Percentiles rank a stretch among this genome's conserved stretches.
phyloP scores from a whole-genome alignment of 1,140 invertebrate genomes.

The Hesperophylax magnus region DNA sequence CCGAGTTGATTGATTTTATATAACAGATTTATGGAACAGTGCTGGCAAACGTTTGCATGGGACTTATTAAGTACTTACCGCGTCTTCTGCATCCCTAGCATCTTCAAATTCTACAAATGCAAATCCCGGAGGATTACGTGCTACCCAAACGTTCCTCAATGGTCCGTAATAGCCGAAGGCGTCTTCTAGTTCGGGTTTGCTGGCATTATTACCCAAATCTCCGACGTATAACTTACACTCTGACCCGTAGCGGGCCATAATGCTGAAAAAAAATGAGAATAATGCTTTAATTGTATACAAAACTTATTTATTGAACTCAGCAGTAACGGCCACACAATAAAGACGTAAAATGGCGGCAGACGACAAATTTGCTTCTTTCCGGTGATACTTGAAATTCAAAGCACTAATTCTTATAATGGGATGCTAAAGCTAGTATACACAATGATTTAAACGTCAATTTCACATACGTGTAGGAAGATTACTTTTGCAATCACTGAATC shows the following conservation, averaged over 20 bases:
- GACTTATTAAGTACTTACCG: constrained; percentile 72
- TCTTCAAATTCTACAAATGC: constrained; percentile 97
- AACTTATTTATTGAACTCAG: constrained; percentile 4
- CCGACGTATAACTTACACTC: constrained; percentile 98
- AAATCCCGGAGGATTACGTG: constrained; percentile 93
- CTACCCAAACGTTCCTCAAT: constrained; percentile 95
- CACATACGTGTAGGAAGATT: neutral
- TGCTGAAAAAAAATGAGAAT: constrained; percentile 32
- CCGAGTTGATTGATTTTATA: no score
- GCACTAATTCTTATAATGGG: no score
- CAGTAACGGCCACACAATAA: neutral
- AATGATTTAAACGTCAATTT: neutral
- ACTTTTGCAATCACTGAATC: constrained; percentile 5
- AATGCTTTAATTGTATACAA: neutral
- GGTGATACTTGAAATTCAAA: neutral
- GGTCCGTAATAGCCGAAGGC: constrained; percentile 96
- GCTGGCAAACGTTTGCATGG: no score
- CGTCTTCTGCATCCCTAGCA: constrained; percentile 92
- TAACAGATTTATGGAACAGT: no score
- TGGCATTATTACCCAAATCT: constrained; percentile 90
- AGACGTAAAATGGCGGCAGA: constrained; percentile 28
- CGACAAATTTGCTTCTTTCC: neutral
- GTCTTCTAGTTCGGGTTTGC: constrained; percentile 92
- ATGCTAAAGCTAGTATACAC: neutral
- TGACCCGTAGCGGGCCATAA: constrained; percentile 83